Evolutionary conservation across 2,797 vertebrate genomes (phyloP).

Genomic region (Clarias laeviceps): DNA sequence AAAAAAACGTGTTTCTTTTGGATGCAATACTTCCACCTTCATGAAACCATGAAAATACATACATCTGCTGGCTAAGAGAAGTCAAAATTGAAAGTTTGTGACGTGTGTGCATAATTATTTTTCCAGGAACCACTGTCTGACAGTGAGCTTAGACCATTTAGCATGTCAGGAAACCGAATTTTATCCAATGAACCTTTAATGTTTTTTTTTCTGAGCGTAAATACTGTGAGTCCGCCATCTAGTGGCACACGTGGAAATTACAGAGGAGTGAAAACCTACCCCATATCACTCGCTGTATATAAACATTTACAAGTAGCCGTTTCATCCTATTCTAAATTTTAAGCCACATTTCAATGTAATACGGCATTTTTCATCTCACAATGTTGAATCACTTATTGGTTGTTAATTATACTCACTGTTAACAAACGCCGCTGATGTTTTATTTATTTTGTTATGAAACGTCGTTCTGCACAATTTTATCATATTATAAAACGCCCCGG

Average conservation of each 20-base stretch:
- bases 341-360: neutral
- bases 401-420: neutral
- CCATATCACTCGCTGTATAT: neutral
- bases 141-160: neutral
- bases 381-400: neutral
- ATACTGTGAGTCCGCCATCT: slow-evolving; percentile 44
- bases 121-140: too few species aligned
- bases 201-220: neutral
- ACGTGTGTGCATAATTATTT: too few species aligned
- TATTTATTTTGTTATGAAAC: neutral
- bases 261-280: neutral
- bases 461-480: neutral
- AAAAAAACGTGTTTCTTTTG: too few species aligned
- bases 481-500: neutral
- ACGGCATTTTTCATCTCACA: neutral
- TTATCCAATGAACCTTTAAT: neutral
- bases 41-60: too few species aligned
- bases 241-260: slow-evolving; percentile 16
- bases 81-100: neutral
- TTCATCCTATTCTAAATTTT: too few species aligned
- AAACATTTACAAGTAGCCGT: neutral
- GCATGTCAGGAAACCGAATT: neutral
- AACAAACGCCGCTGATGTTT: neutral
- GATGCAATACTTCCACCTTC: too few species aligned
- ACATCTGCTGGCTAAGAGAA: too few species aligned